These are phyloP conservation scores for Nerophis lumbriciformis DNA, from an alignment of 2,113 vertebrate species.

Conservation along the genomic window DNA sequence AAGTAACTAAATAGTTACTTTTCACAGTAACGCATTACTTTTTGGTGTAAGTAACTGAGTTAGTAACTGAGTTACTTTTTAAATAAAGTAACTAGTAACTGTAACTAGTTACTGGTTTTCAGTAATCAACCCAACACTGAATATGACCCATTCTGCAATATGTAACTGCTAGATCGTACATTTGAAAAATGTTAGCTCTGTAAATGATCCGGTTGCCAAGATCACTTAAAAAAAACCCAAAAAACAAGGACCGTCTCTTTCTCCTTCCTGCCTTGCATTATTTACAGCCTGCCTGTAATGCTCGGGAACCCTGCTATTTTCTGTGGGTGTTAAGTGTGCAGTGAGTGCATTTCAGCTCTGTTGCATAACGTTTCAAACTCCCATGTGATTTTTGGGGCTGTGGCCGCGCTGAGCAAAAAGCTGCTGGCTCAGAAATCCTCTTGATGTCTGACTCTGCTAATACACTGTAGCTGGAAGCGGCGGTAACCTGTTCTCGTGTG, in stretches of 20 bases:
- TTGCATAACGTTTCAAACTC: conserved; percentile 45
- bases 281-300: conserved; percentile 46
- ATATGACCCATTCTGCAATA: too few relatives aligned
- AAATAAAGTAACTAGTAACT: too few relatives aligned
- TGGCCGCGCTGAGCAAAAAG: conserved; percentile 15
- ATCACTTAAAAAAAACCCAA: too few relatives aligned
- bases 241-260: neutral
- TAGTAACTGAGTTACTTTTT: too few relatives aligned
- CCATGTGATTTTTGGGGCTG: conserved; percentile 31
- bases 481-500: neutral
- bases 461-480: neutral
- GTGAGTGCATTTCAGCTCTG: conserved; percentile 21
- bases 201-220: too few relatives aligned
- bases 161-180: too few relatives aligned
- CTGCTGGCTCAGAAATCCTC: conserved; percentile 26
- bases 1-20: too few relatives aligned
- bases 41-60: too few relatives aligned
- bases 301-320: conserved; percentile 51
- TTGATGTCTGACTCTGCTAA: conserved; percentile 20
- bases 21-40: too few relatives aligned
- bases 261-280: conserved; percentile 41
- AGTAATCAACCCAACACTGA: too few relatives aligned
- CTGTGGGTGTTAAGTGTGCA: conserved; percentile 49
- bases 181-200: too few relatives aligned
- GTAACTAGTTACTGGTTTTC: too few relatives aligned